These are phyloP conservation scores for Medauroidea extradentata DNA, from an alignment of 1,140 invertebrate genomes.

Conservation along the genomic window DNA sequence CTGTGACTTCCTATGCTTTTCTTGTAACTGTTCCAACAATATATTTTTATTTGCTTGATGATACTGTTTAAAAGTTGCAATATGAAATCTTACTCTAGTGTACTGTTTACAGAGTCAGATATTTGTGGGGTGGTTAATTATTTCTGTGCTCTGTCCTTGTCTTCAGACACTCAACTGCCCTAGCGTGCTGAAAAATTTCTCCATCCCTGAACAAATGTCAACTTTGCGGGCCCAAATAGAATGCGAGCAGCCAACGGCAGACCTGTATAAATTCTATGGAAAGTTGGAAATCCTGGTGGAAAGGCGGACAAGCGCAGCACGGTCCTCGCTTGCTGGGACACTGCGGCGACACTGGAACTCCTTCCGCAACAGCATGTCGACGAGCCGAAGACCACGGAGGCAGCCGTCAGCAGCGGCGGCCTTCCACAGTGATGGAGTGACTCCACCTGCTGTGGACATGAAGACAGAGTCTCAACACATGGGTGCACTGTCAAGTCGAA, in stretches of 20 bases:
- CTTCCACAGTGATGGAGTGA: no score
- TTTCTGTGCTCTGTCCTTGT: neutral
- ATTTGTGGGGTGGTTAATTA: neutral
- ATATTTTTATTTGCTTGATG: neutral
- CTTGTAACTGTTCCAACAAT: neutral
- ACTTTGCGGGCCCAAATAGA: conserved; percentile 58
- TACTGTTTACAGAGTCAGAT: neutral
- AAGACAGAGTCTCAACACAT: no score
- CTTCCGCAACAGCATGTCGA: no score
- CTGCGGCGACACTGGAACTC: no score
- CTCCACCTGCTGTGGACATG: no score
- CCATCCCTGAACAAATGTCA: conserved; percentile 36
- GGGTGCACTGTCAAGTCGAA: no score
- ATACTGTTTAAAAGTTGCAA: neutral
- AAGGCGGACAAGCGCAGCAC: no score
- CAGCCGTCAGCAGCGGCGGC: no score
- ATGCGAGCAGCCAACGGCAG: conserved; percentile 59
- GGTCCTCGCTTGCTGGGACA: no score
- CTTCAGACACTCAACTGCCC: conserved; percentile 13
- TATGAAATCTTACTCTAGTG: no score
- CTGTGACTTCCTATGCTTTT: neutral
- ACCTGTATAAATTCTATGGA: conserved; percentile 78
- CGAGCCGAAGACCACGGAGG: no score
- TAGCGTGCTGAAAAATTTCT: neutral
- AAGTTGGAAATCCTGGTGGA: conserved; percentile 47